Conservation (phyloP, 2,888 invertebrate genomes). For the Drosophila acutilabella region DNA sequence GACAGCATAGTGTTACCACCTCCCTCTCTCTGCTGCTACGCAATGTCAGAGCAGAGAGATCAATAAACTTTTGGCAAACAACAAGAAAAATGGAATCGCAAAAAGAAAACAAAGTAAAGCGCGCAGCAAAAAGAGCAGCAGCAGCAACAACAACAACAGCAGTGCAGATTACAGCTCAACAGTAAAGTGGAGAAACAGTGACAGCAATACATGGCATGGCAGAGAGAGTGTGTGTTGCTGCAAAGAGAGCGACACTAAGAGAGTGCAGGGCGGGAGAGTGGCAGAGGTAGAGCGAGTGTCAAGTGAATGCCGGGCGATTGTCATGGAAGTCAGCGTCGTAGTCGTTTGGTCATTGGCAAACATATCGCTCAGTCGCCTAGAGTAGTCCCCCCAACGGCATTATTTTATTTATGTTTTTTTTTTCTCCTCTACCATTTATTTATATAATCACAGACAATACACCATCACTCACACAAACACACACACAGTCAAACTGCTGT, state of each 20-base stretch:
- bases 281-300: not conserved
- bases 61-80: constrained; percentile 80
- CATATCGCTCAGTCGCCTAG: constrained; percentile 50
- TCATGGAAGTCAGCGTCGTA: constrained; percentile 50
- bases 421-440: constrained; percentile 34
- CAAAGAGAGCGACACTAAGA: not conserved
- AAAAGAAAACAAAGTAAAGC: constrained; percentile 76
- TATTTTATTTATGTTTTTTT: constrained; percentile 23
- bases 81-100: constrained; percentile 74
- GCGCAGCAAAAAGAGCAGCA: constrained; percentile 52
- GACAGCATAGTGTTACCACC: constrained; percentile 7
- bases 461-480: constrained; percentile 16
- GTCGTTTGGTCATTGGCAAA: constrained; percentile 65
- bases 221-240: constrained; percentile 2
- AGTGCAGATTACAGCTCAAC: constrained; percentile 63
- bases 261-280: not conserved
- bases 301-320: constrained; percentile 54
- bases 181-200: constrained; percentile 56
- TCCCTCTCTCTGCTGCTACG: constrained; percentile 30
- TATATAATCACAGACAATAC: constrained; percentile 61
- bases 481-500: not conserved
- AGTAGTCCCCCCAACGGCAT: constrained; percentile 11
- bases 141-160: not conserved
- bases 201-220: constrained; percentile 31
- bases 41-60: constrained; percentile 65